Evolutionary conservation across 2,797 vertebrate genomes (phyloP).

Genomic region (Phalloptychus januarius): DNA sequence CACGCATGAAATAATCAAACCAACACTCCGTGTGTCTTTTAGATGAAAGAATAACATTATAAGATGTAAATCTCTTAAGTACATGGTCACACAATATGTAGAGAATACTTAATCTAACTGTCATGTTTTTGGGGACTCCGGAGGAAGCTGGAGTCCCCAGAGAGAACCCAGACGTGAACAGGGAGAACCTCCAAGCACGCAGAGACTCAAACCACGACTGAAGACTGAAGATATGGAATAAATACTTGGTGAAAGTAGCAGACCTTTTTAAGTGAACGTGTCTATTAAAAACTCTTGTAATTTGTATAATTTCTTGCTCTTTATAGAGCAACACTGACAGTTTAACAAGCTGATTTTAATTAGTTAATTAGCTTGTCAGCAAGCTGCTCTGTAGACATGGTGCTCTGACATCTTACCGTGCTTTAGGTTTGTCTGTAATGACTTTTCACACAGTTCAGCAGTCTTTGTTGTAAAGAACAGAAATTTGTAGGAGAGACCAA

Average conservation of each 20-base stretch:
- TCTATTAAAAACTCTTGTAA: neutral
- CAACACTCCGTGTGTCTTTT: no score
- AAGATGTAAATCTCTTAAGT: no score
- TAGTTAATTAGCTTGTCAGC: neutral
- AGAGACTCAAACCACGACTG: neutral
- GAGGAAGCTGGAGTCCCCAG: no score
- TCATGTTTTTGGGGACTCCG: no score
- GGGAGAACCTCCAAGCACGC: neutral
- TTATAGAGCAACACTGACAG: neutral
- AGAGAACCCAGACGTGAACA: neutral
- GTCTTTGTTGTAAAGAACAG: neutral
- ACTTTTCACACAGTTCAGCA: neutral
- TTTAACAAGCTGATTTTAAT: neutral
- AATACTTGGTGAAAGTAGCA: neutral
- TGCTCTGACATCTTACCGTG: neutral
- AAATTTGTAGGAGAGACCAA: neutral
- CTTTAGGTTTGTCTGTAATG: neutral
- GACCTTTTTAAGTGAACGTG: neutral
- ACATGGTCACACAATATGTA: neutral
- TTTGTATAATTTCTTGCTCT: neutral
- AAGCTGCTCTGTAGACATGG: neutral
- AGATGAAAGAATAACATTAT: no score
- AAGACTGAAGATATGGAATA: neutral
- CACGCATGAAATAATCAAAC: no score
- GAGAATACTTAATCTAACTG: neutral